Conservation (phyloP, 2,113 vertebrate species). For the Callopanchax toddi region DNA sequence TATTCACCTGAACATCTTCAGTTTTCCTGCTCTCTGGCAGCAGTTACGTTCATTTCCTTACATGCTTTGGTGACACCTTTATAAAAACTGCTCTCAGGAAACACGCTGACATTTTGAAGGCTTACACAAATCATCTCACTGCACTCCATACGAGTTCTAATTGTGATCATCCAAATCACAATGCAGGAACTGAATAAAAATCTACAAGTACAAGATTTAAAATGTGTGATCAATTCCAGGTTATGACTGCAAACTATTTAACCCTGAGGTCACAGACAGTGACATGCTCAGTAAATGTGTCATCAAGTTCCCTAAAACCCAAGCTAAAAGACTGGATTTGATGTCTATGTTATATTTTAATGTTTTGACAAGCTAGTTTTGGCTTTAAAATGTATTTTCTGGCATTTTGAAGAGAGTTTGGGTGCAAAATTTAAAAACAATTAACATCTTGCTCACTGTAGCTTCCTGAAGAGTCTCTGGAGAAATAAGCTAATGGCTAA, state of each 20-base stretch:
- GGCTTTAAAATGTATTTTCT: background rate
- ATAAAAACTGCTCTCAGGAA: background rate
- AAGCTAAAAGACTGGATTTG: background rate
- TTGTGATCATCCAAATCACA: background rate
- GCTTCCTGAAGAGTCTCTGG: no score
- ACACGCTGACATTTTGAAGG: background rate
- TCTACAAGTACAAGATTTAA: background rate
- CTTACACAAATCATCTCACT: fast-evolving
- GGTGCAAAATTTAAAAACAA: no score
- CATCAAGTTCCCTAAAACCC: slow-evolving; percentile 15
- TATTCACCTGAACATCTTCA: background rate
- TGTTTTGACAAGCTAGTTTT: background rate
- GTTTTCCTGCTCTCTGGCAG: background rate
- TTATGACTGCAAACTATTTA: background rate
- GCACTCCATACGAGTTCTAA: background rate
- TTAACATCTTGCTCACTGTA: no score
- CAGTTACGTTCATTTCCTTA: slow-evolving; percentile 25
- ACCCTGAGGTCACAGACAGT: background rate
- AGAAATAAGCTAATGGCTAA: no score
- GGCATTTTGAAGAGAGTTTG: no score
- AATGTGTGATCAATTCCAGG: background rate
- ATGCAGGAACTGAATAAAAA: background rate
- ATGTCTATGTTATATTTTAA: background rate
- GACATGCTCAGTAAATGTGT: no score
- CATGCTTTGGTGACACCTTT: background rate